Base-by-base conservation (phyloP, 2,888 invertebrate genomes). In the Anticlea derivata region DNA sequence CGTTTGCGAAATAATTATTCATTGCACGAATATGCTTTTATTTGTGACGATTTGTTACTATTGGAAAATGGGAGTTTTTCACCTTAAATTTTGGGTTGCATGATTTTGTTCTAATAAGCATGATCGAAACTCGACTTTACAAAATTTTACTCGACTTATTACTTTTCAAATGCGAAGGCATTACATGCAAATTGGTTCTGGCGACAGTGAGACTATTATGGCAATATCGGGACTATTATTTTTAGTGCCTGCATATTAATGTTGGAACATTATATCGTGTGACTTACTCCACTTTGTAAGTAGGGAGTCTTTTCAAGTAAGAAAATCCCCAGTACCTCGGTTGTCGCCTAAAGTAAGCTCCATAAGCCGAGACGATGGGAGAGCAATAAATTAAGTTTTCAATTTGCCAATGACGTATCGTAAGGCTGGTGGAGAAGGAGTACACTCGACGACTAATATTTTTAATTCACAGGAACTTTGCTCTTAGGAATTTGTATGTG, bases 331-430 rank as follows among this genome's bases (percentile, higher is more conserved):
- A 66, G 68, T 68, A 71, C 71, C 72, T 61, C 56, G 65, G 61
- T 65, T 78, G 80, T 75, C 82, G 74, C 65, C 65, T 61, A 61
- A 65, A 65, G 75, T 75, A 78, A 76, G 76, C 78, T 77, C 70
- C 67, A 69, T 78, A 79, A 79, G 78, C 82, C 75, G 75, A 73
- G 66, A 68, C 73, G 73, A 70, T 73, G 70, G 67, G 68, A 75
- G 72, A 69, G 69, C 76, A 69, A 78, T 83, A 82, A 83, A 83
- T 82, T 82, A 79, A 74, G 72, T 80, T 82, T 82, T 78, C 83
- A 82, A 82, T 82, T 83, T 82, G 70, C 80, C 80, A 81, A 80
- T 83, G 82, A 81, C 82, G 75, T 73, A 77, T 76, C 72, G 75
- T 74, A 73, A 79, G 77, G 71, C 74, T 69, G 63, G 48, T 44